Evolutionary conservation across 2,113 vertebrate genomes (phyloP), one percentile per base, ranked within the genome.

Genomic region (Gadus macrocephalus): DNA sequence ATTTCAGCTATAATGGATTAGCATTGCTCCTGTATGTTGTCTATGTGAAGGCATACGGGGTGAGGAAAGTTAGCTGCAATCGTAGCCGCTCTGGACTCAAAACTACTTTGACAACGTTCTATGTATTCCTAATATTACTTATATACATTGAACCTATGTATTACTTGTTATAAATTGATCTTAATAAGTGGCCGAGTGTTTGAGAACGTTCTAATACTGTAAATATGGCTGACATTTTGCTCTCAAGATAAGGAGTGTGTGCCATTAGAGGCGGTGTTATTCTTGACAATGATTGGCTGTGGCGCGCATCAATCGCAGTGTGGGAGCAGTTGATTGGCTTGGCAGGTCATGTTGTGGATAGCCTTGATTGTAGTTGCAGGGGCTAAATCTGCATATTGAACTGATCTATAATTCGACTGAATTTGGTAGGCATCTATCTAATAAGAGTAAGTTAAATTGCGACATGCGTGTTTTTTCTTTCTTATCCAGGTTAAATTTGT

Each of bases 191-290:
- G 64, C 66, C 2, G 35, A 68, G 72, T 59, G 7, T 2, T 25
- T 25, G 20, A 49, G 56, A 64, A 7, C 71, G 74, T 76, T 84
- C 83, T 75, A 64, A 70, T 83, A 88, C 80, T 84, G 87, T 89
- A 86, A 92, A 92, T 86, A 92, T 92, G 91, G 91, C 92, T 90
- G 92, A 92, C 91, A 91, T 89, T 87, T 92, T 87, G 81, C 88
- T 90, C 81, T 82, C 28, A 83, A 85, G 88, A 83, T 86, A 85
- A 84, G 83, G 75, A 71, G 83, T 67, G 81, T 61, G 77, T 83
- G 77, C 82, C 67, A 68, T 78, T 77, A 64, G 66, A 74, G 71
- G 58, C 71, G 53, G 25, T 38, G 8, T 62, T 66, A 20, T 84
- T 74, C 78, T 62, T 1, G 17, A 69, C 60, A 53, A 64, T 70